Evolutionary conservation across 2,888 invertebrate species (phyloP).

Genomic region (Drosophila phalerata): DNA sequence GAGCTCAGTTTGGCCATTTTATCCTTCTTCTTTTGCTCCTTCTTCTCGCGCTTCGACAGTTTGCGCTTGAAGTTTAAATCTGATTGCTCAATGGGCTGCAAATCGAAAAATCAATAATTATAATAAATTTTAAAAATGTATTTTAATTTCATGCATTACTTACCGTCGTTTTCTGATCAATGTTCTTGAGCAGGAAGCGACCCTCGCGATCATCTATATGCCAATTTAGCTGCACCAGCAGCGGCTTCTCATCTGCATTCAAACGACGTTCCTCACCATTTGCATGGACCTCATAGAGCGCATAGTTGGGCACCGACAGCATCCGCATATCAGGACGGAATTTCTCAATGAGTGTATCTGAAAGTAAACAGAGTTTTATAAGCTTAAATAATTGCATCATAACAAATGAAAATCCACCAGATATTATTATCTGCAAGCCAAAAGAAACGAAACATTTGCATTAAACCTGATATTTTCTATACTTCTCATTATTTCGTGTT

Average conservation of each 20-base stretch:
- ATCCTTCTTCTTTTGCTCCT: constrained; percentile 98
- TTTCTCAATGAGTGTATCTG: constrained; percentile 97
- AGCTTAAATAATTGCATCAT: not conserved
- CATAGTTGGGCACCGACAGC: constrained; percentile 91
- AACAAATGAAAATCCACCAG: not conserved
- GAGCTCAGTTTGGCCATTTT: constrained; percentile 93
- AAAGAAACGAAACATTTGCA: no score
- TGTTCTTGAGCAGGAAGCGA: constrained; percentile 95
- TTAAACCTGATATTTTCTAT: no score
- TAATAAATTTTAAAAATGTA: not conserved
- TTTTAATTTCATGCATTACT: constrained; percentile 6
- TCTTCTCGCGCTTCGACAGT: constrained; percentile 98
- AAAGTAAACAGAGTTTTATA: not conserved
- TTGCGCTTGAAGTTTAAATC: constrained; percentile 96
- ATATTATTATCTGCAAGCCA: no score
- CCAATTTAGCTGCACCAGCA: constrained; percentile 99
- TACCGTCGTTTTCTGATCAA: constrained; percentile 91
- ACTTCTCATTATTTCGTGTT: no score
- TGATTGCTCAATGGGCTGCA: constrained; percentile 89
- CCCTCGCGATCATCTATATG: constrained; percentile 99
- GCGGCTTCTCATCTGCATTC: constrained; percentile 96
- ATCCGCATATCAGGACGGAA: constrained; percentile 99
- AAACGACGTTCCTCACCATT: constrained; percentile 95
- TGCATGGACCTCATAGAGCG: constrained; percentile 91
- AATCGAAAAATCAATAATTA: constrained; percentile 10